Conservation (phyloP, 2,113 vertebrate genomes). For the Ophthalmolycus amberensis region DNA sequence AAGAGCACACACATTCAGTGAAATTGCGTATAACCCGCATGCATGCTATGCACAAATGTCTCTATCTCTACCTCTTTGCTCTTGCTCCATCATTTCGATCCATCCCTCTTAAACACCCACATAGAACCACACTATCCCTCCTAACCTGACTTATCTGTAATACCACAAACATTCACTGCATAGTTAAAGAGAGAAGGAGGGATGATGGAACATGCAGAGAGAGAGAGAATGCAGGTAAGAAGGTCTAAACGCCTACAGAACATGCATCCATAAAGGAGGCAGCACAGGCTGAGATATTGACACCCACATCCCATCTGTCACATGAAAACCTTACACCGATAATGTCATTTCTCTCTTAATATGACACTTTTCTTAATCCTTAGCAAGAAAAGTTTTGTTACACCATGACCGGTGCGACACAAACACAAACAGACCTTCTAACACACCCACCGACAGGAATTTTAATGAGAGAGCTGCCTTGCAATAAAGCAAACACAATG, state of each 20-base stretch:
- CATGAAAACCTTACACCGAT: conserved; percentile 53
- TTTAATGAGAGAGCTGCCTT: not conserved
- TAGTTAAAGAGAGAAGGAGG: conserved; percentile 32
- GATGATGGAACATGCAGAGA: not conserved
- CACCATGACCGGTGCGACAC: conserved; percentile 15
- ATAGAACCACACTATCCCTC: conserved; percentile 17
- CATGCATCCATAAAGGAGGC: conserved; percentile 56
- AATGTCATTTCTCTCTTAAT: conserved; percentile 60
- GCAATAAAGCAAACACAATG: not conserved
- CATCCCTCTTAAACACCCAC: conserved; percentile 54
- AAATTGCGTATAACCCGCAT: conserved; percentile 9
- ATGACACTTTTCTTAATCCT: conserved; percentile 48
- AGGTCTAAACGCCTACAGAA: conserved; percentile 58
- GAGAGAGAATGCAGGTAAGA: conserved; percentile 59
- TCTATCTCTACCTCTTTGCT: conserved; percentile 10
- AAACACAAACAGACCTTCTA: not conserved
- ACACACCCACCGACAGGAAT: conserved; percentile 14
- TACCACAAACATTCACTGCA: conserved; percentile 46
- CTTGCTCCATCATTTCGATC: not conserved
- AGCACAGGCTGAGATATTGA: conserved; percentile 58
- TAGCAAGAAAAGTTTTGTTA: conserved; percentile 40
- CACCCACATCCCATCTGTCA: conserved; percentile 76
- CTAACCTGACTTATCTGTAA: conserved; percentile 36
- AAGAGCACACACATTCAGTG: not conserved
- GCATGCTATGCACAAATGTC: not conserved